Base-by-base conservation (phyloP, 1,140 invertebrate genomes). In the Drosophila insularis region DNA sequence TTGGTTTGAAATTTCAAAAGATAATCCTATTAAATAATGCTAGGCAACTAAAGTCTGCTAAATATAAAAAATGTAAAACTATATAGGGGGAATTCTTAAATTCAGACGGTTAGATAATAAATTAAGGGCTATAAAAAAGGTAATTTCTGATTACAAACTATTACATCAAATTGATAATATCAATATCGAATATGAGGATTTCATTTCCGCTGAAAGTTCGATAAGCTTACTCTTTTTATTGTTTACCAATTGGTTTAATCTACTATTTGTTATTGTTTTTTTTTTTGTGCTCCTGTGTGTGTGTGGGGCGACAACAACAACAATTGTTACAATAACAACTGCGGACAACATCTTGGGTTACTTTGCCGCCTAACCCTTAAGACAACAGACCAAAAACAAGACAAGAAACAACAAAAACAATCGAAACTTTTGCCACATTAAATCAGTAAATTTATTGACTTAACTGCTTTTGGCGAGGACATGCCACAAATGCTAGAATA, bases 221-320 rank as follows among this genome's bases (percentile, higher is more conserved):
- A 71, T 80, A 74, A 89, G 71, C 70, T 85, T 74, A 75, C 46
- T 75, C 56, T 71, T 71, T 89, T 90, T 90, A 90, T 90, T 90
- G 81, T 89, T 90, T 90, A 77, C 80, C 89, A 90, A 90, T 90
- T 90, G 89, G 81, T 81, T 85, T 90, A 90, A 90, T 90, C 82
- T 89, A 73, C 55, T 77, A 89, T 89, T 89, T 87, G 75, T 80
- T 71, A 62, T 66, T 55, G 43, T 21, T 3, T 71, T 2, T 1
- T 0, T 6, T 14, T 31, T 8, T 54, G 68, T 68, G 68, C 43
- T n/a, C n/a, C 71, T 61, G 37, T 43, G 65, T 27, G 14, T 40
- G 39, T 55, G 35, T n/a, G 23, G 37, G 63, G 67, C 78, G 37
- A 58, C 63, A 65, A 72, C 43, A 68, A 53, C 66, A 70, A 72